A percentile compares a stretch with the other conserved stretches of the same genome.
Evolutionary conservation across 2,113 vertebrate species (phyloP).

Genomic region (Catagonus wagneri): DNA sequence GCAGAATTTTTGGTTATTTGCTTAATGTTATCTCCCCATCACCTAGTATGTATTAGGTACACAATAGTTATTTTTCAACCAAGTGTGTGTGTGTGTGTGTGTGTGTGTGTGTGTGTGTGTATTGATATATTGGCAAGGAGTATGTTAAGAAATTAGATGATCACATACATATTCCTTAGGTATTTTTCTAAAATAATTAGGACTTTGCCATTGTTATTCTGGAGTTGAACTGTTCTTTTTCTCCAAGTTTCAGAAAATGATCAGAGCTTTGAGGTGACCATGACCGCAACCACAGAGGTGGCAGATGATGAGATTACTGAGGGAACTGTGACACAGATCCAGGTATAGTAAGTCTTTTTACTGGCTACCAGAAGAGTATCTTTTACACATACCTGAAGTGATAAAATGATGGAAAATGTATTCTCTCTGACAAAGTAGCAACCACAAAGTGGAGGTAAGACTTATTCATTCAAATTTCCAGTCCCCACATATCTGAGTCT

Average conservation of each 20-base stretch:
- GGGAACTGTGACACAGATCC: slow-evolving; percentile 94
- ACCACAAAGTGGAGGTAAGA: slow-evolving; percentile 12
- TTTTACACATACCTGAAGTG: background rate
- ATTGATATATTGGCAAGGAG: background rate
- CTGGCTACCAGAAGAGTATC: background rate
- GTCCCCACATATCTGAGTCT: background rate
- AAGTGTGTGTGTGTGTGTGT: background rate
- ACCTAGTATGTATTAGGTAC: background rate
- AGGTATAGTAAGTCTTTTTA: slow-evolving; percentile 88
- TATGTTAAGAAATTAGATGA: slow-evolving; percentile 33
- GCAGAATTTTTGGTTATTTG: background rate
- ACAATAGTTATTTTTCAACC: background rate
- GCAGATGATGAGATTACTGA: slow-evolving; percentile 92
- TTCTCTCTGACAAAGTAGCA: slow-evolving; percentile 13
- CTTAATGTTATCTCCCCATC: background rate
- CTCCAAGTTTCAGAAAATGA: slow-evolving; percentile 95
- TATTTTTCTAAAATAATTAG: slow-evolving; percentile 51
- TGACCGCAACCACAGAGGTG: slow-evolving; percentile 96
- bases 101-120: background rate
- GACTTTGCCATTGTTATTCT: background rate
- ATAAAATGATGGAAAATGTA: slow-evolving; percentile 11
- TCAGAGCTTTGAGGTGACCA: slow-evolving; percentile 98
- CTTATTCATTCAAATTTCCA: background rate
- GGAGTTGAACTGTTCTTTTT: slow-evolving; percentile 39
- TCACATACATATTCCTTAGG: background rate